Base-by-base conservation (phyloP, 2,888 invertebrate species). In the Julus scandinavius region DNA sequence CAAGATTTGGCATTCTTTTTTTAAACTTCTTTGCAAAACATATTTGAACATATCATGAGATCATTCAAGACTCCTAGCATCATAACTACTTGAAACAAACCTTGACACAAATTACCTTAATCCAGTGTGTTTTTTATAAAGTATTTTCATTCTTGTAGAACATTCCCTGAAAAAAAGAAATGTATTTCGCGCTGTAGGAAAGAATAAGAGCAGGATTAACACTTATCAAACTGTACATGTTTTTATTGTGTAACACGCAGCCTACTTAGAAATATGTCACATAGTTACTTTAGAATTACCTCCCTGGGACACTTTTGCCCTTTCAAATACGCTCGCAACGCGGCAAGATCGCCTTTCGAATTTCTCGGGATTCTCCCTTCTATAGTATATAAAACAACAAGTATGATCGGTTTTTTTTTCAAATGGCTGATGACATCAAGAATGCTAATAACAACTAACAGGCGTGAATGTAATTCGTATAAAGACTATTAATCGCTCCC, bases 361-460 rank as follows among this genome's bases (percentile, higher is more conserved):
- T 20, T 85, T 85, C 85, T 29, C 29, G 85, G 50, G 85, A 85
- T 85, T 20, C 85, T 85, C 50, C 85, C 50, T 49, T 85, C 85
- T 85, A 85, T 50, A 85, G 45, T 40, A 85, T 85, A 85, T 85
- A 85, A 85, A 85, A 85, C 85, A 85, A 85, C 85, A 85, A 85
- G 80, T 85, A 85, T 85, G 85, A 85, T 85, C 85, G 85, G 11
- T 63, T 80, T 80, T 80, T 72, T 80, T 80, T 80, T 85, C 85
- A 50, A 85, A 85, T 85, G 85, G 85, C 85, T 49, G 85, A 85
- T 85, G 85, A 85, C 85, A 85, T 85, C 85, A 85, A 85, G 85
- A 85, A 85, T 85, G 50, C 85, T 85, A 85, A 85, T 85, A 85
- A 85, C 85, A 85, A 85, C 85, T 85, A 85, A 85, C 85, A 85